These are phyloP conservation scores for Aelia acuminata DNA, from an alignment of 2,888 invertebrate species.

Conservation along the genomic window DNA sequence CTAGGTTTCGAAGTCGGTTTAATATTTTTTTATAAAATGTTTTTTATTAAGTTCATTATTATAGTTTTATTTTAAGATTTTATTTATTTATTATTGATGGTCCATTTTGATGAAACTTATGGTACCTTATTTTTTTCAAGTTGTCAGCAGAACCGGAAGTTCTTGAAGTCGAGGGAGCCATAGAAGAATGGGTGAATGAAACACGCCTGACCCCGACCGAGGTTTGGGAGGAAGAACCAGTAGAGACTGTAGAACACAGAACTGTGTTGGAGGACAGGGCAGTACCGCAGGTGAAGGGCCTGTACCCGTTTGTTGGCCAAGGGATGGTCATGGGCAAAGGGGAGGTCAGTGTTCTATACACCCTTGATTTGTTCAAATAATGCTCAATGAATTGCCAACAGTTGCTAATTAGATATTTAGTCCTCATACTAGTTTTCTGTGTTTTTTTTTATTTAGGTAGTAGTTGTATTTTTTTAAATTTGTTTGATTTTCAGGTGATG, in stretches of 20 bases:
- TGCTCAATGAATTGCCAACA: neutral
- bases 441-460: no score
- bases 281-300: conserved; percentile 87
- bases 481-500: conserved; percentile 75
- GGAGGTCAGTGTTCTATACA: conserved; percentile 73
- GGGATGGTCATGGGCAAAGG: conserved; percentile 93
- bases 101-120: no score
- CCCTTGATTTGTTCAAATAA: neutral
- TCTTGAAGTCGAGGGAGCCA: conserved; percentile 70
- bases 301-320: conserved; percentile 93
- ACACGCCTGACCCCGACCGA: conserved; percentile 89
- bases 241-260: conserved; percentile 86
- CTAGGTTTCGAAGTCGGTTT: no score
- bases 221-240: conserved; percentile 92
- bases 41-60: no score
- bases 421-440: no score
- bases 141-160: conserved; percentile 77
- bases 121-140: conserved; percentile 67
- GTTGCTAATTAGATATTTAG: no score
- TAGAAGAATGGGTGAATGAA: conserved; percentile 83
- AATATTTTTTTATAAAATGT: no score
- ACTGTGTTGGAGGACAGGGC: conserved; percentile 90
- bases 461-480: neutral
- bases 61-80: no score
- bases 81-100: no score